A percentile compares a stretch with the other conserved stretches of the same genome.
phyloP scores from a whole-genome alignment of 2,888 invertebrate species.

The Drosophila gaucha region DNA sequence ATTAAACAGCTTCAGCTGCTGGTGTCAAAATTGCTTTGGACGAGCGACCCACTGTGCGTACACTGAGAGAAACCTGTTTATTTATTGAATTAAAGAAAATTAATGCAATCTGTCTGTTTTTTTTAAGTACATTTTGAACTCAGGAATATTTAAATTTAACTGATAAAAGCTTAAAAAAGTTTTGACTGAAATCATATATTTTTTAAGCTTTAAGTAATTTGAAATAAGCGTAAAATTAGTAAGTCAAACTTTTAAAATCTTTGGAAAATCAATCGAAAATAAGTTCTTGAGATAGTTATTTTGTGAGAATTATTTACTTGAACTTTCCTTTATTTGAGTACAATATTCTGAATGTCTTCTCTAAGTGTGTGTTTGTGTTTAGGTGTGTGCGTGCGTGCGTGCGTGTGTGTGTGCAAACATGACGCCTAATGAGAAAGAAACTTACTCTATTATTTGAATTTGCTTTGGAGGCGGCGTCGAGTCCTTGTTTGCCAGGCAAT shows the following conservation, averaged over 20 bases:
- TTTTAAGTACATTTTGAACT: no score
- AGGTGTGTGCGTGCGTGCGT: constrained; percentile 11
- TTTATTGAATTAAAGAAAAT: no score
- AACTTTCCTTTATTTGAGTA: neutral
- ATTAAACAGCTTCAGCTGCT: constrained; percentile 69
- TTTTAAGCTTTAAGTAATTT: no score
- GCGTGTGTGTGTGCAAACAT: constrained; percentile 59
- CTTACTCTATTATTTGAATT: constrained; percentile 73
- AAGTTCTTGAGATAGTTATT: no score
- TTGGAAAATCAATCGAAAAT: no score
- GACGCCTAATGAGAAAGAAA: constrained; percentile 76
- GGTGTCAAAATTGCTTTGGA: constrained; percentile 66
- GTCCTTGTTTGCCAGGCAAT: constrained; percentile 34
- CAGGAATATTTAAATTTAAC: no score
- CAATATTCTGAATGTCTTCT: neutral
- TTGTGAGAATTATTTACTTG: neutral
- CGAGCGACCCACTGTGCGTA: constrained; percentile 13
- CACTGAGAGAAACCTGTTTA: constrained; percentile 10
- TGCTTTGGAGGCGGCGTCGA: constrained; percentile 31
- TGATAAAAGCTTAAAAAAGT: no score
- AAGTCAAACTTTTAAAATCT: no score
- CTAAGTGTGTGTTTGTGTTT: constrained; percentile 11
- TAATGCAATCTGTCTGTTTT: no score
- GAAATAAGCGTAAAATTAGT: no score
- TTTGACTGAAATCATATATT: no score